These are phyloP conservation scores for Nannoperca obscura DNA, from an alignment of 2,797 vertebrate species.

Conservation along the genomic window DNA sequence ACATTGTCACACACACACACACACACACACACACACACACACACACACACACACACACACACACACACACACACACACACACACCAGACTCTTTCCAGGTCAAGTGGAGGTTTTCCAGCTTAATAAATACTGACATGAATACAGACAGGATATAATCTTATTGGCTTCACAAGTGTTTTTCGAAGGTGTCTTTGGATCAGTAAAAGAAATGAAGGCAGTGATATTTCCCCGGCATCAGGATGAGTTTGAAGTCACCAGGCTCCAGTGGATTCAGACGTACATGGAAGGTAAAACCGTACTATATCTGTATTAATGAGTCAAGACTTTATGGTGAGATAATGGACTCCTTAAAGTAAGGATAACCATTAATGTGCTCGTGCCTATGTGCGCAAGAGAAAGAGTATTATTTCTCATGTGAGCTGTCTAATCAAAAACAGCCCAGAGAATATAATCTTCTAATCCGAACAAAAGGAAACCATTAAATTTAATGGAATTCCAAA, in stretches of 20 bases:
- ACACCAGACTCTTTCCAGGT: conserved; percentile 12
- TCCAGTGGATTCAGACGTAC: conserved; percentile 1
- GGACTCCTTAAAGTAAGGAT: conserved; percentile 26
- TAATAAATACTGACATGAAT: conserved; percentile 16
- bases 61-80: neutral
- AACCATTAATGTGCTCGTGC: conserved; percentile 2
- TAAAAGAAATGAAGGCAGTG: neutral
- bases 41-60: neutral
- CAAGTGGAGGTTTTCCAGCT: conserved; percentile 14
- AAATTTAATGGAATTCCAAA: conserved; percentile 61
- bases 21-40: neutral
- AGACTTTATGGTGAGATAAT: conserved; percentile 9
- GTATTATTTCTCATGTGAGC: conserved; percentile 24
- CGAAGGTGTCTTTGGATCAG: conserved; percentile 1
- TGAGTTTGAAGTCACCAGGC: neutral
- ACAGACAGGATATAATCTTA: conserved; percentile 6
- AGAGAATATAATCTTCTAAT: conserved; percentile 51
- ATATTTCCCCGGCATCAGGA: neutral
- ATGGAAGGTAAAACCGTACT: neutral
- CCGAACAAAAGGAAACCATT: conserved; percentile 59
- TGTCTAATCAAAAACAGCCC: conserved; percentile 57
- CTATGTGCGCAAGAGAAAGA: conserved; percentile 6
- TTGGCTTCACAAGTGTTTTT: neutral
- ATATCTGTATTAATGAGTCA: neutral
- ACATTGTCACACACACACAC: neutral